Evolutionary conservation across 2,888 invertebrate species (phyloP).

Genomic region (Hyppa rectilinea): DNA sequence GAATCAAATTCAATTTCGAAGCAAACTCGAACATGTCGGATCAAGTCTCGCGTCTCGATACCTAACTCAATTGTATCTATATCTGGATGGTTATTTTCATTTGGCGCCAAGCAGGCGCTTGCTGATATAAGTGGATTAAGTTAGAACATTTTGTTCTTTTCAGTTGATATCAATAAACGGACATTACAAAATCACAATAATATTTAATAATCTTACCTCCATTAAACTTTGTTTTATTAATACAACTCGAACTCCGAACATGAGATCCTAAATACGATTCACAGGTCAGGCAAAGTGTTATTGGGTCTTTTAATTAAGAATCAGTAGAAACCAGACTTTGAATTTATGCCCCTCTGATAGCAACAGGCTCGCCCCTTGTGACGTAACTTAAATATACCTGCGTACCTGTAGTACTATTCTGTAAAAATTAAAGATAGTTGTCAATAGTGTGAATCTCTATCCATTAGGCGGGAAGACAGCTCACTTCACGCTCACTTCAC

Average conservation of each 20-base stretch:
- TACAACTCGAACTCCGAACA: not conserved
- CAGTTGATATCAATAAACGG: not conserved
- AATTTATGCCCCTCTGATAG: not conserved
- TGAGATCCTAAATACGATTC: not conserved
- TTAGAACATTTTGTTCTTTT: slow-evolving; percentile 7
- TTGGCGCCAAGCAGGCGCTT: not conserved
- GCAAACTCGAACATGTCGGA: slow-evolving; percentile 10
- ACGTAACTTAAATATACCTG: not conserved
- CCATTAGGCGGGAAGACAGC: too few relatives aligned
- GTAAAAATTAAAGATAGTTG: too few relatives aligned
- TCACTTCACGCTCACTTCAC: too few relatives aligned
- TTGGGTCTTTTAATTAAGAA: not conserved
- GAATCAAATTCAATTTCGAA: slow-evolving; percentile 5
- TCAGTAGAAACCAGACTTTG: not conserved
- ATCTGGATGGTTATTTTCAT: slow-evolving; percentile 3
- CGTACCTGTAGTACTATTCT: too few relatives aligned
- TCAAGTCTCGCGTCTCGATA: not conserved
- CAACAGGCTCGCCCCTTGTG: not conserved
- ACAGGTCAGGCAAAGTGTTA: not conserved
- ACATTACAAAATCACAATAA: not conserved
- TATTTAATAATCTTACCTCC: too few relatives aligned
- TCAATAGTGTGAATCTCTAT: too few relatives aligned
- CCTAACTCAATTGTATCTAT: slow-evolving; percentile 21
- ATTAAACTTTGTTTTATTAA: not conserved
- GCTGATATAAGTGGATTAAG: not conserved